Evolutionary conservation across 2,888 invertebrate genomes (phyloP).

Genomic region (Fissipunctia ypsillon): DNA sequence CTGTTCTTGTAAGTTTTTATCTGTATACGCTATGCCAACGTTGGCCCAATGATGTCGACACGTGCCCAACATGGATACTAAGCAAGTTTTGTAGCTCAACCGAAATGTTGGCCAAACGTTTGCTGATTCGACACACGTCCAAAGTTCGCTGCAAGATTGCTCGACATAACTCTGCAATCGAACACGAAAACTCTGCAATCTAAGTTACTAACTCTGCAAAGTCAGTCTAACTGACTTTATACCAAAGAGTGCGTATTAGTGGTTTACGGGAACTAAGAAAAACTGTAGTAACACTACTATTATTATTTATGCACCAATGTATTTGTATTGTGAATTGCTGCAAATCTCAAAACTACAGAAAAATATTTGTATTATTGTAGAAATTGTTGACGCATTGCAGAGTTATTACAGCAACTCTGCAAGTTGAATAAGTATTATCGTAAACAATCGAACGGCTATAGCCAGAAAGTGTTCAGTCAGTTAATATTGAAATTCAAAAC

Average conservation of each 20-base stretch:
- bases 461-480: slow-evolving; percentile 48
- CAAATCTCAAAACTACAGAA: slow-evolving; percentile 63
- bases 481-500: slow-evolving; percentile 37
- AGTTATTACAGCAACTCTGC: slow-evolving; percentile 55
- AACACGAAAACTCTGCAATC: slow-evolving; percentile 40
- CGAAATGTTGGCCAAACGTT: slow-evolving; percentile 44
- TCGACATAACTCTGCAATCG: slow-evolving; percentile 62
- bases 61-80: slow-evolving; percentile 23
- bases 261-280: slow-evolving; percentile 15
- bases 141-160: slow-evolving; percentile 41
- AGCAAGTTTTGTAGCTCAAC: slow-evolving; percentile 16
- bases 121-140: slow-evolving; percentile 19
- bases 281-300: slow-evolving; percentile 16
- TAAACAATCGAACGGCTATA: slow-evolving; percentile 40
- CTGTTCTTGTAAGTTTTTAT: slow-evolving; percentile 45
- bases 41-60: slow-evolving; percentile 42
- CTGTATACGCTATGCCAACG: slow-evolving; percentile 42
- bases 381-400: slow-evolving; percentile 40
- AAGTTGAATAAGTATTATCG: slow-evolving; percentile 51
- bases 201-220: slow-evolving; percentile 36
- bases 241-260: slow-evolving; percentile 62
- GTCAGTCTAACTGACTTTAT: slow-evolving; percentile 55
- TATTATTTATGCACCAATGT: slow-evolving; percentile 32
- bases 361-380: slow-evolving; percentile 27
- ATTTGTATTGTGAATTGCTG: slow-evolving; percentile 51